Evolutionary conservation across 2,113 vertebrate species (phyloP), one percentile per base, ranked within the genome.

Genomic region (Regulus satrapa): DNA sequence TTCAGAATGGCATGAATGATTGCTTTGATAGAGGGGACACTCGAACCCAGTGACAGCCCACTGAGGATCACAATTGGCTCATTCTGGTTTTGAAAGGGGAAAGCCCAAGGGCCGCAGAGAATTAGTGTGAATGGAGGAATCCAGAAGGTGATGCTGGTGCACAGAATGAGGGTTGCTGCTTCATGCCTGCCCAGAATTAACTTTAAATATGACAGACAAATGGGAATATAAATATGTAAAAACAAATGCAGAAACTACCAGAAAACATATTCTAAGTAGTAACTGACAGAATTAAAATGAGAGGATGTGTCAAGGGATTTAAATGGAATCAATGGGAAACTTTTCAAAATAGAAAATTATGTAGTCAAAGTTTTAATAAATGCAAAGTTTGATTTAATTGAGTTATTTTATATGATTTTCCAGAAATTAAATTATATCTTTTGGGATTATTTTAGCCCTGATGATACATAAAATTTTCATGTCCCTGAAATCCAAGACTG

Each of bases 401-500:
- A 43, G 6, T 55, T 23, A 25, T 71, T 71, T 67, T 48, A n/a
- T 54, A 45, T 67, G 2, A 26, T 49, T 51, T 80, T 10, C 24
- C 14, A 87, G 28, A 74, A 85, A 49, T 32, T 24, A 72, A 18
- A 59, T 49, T 0, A 6, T 34, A 12, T 56, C 2, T 68, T 20
- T 29, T 38, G 16, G 24, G 24, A 31, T 77, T 61, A 32, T 32
- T 59, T 87, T 81, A 61, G 4, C 12, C 29, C 6, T 40, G 46
- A 54, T 64, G 19, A 68, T 15, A 15, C 8, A 55, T 25, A 3
- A 79, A 67, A 36, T 67, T 36, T 76, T 75, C 31, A 36, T 24
- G 9, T 10, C 23, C 7, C 8, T 79, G 3, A 77, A 34, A 36
- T 71, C 16, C 62, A 52, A 61, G 20, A 5, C 20, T 0, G 0